Evolutionary conservation across 2,113 vertebrate species (phyloP).

Genomic region (Speoplatyrhinus poulsoni): DNA sequence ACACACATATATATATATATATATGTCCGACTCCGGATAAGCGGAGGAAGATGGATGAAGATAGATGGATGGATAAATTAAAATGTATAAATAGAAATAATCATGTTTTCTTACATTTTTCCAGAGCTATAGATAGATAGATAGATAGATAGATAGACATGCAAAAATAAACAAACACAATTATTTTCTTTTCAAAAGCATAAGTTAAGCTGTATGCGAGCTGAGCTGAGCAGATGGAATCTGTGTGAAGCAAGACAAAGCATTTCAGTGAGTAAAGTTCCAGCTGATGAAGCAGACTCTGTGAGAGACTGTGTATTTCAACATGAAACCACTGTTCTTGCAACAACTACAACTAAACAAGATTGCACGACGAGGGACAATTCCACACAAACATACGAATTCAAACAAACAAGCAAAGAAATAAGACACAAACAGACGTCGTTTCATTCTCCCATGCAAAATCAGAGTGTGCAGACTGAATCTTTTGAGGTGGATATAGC

Average conservation of each 20-base stretch:
- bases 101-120: too few relatives aligned
- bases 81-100: too few relatives aligned
- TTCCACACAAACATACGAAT: constrained; percentile 1
- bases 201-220: constrained; percentile 39
- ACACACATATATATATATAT: too few relatives aligned
- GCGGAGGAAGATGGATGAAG: too few relatives aligned
- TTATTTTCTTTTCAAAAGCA: constrained; percentile 38
- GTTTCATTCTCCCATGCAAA: neutral
- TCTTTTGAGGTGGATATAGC: neutral
- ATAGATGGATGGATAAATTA: too few relatives aligned
- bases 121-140: too few relatives aligned
- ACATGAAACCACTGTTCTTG: neutral
- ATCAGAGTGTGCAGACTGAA: neutral
- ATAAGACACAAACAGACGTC: neutral
- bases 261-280: neutral
- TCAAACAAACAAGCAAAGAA: constrained; percentile 10
- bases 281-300: constrained; percentile 9
- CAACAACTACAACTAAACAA: neutral
- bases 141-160: neutral
- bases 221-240: constrained; percentile 32
- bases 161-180: neutral
- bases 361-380: neutral
- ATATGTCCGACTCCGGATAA: too few relatives aligned
- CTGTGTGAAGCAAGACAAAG: constrained; percentile 16
- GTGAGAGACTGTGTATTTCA: neutral